A percentile compares a stretch with the other conserved stretches of the same genome.
These are phyloP conservation scores for Catostylus mosaicus DNA, from an alignment of 30 jellyfish, hydroid and myxozoan species.

Conservation along the genomic window DNA sequence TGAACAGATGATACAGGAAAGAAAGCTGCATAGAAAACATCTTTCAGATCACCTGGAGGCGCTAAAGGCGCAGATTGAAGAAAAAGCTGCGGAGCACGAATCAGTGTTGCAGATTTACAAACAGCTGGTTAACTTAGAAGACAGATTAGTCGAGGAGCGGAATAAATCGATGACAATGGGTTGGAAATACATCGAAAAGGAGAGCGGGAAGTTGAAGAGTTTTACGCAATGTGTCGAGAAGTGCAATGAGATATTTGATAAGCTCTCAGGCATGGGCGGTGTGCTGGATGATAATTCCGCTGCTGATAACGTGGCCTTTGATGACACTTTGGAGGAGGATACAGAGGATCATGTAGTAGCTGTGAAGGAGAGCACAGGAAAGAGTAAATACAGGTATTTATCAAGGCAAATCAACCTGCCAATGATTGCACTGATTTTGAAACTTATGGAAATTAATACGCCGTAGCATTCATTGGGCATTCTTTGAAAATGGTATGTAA, in stretches of 20 bases:
- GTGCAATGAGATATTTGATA: constrained; percentile 51
- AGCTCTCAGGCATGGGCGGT: constrained; percentile 13
- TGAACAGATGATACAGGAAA: constrained; percentile 69
- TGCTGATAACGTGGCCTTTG: not conserved
- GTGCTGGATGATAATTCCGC: not conserved
- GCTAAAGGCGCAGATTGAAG: constrained; percentile 47
- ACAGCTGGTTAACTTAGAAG: constrained; percentile 79
- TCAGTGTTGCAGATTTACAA: constrained; percentile 59
- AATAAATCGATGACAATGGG: constrained; percentile 40
- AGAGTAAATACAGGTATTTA: not conserved
- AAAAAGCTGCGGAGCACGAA: constrained; percentile 68
- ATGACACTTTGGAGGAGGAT: not conserved
- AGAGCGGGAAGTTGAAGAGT: constrained; percentile 53
- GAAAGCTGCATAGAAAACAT: constrained; percentile 73
- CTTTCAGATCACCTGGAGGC: constrained; percentile 57
- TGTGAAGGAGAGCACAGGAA: not conserved
- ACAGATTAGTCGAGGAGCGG: constrained; percentile 53
- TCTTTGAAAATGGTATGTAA: too few relatives aligned
- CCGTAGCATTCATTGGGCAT: too few relatives aligned
- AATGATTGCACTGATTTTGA: not conserved
- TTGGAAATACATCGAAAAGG: constrained; percentile 47
- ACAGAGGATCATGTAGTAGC: not conserved
- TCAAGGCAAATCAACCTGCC: not conserved
- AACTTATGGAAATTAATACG: too few relatives aligned
- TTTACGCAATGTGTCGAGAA: constrained; percentile 69